These are phyloP conservation scores for Saxidomus purpurata DNA, from an alignment of 1,140 invertebrate genomes.

Conservation along the genomic window DNA sequence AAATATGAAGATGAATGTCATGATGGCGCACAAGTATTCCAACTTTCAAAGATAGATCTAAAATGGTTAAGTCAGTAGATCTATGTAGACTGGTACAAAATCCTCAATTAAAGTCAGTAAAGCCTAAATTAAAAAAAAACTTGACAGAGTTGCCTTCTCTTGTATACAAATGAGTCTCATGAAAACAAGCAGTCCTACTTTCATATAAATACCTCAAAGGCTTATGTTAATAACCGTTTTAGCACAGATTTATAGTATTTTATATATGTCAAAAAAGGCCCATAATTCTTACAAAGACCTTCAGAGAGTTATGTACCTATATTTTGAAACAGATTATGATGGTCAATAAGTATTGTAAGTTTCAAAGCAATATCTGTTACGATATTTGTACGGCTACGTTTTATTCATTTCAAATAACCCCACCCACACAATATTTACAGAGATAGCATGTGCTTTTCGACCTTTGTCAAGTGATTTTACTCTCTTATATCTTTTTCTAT, in stretches of 20 bases:
- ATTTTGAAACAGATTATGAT: neutral
- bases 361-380: neutral
- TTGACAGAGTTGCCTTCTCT: too few species aligned
- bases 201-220: neutral
- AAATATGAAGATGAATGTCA: too few species aligned
- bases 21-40: too few species aligned
- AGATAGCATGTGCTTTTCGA: slow-evolving; percentile 16
- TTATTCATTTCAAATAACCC: neutral
- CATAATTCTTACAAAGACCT: too few species aligned
- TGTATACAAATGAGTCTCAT: neutral
- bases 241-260: neutral
- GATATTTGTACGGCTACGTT: too few species aligned
- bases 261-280: too few species aligned
- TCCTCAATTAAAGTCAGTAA: too few species aligned
- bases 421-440: neutral
- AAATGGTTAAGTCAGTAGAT: too few species aligned
- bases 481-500: neutral
- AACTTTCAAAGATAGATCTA: too few species aligned
- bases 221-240: neutral
- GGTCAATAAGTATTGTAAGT: too few species aligned
- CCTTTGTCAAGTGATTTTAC: neutral
- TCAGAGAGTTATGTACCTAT: neutral
- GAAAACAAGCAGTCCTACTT: neutral
- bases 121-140: too few species aligned
- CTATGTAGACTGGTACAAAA: too few species aligned